Conservation (phyloP, 30 jellyfish, hydroid and myxozoan genomes). For the Turritopsis rubra region DNA sequence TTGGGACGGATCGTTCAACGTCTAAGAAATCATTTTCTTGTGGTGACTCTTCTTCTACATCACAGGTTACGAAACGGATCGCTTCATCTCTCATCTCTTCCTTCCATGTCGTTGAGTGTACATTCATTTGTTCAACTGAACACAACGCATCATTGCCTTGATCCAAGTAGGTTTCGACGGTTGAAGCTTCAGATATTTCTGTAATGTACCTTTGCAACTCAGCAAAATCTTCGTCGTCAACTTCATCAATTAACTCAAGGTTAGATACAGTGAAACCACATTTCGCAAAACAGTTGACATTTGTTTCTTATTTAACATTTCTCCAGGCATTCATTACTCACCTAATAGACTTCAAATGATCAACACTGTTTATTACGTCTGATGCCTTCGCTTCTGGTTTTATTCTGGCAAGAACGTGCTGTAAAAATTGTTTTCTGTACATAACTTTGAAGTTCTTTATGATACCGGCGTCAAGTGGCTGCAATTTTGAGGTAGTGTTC, state of each 20-base stretch:
- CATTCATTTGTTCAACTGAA: not conserved
- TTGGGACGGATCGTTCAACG: too few species aligned
- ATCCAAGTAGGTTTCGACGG: not conserved
- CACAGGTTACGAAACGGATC: not conserved
- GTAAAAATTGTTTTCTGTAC: not conserved
- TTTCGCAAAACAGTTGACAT: not conserved
- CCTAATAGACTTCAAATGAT: too few species aligned
- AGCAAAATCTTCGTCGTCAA: not conserved
- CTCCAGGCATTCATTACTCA: conserved; percentile 1
- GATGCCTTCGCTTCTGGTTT: not conserved
- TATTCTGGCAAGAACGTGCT: not conserved
- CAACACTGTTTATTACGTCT: not conserved
- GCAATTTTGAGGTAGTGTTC: not conserved
- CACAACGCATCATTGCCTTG: not conserved
- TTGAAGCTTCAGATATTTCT: not conserved
- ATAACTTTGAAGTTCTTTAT: not conserved
- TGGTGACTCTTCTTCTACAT: too few species aligned
- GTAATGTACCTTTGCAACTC: not conserved
- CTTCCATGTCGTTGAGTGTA: not conserved
- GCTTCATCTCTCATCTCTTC: not conserved
- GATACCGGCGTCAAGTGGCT: conserved; percentile 1
- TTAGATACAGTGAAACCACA: not conserved
- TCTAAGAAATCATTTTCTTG: too few species aligned
- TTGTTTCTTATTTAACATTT: conserved; percentile 16
- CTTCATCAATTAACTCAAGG: too few species aligned